Percentiles rank a stretch among this genome's conserved stretches.
These are phyloP conservation scores for Diploptera punctata DNA, from an alignment of 2,888 invertebrate species.

Conservation along the genomic window DNA sequence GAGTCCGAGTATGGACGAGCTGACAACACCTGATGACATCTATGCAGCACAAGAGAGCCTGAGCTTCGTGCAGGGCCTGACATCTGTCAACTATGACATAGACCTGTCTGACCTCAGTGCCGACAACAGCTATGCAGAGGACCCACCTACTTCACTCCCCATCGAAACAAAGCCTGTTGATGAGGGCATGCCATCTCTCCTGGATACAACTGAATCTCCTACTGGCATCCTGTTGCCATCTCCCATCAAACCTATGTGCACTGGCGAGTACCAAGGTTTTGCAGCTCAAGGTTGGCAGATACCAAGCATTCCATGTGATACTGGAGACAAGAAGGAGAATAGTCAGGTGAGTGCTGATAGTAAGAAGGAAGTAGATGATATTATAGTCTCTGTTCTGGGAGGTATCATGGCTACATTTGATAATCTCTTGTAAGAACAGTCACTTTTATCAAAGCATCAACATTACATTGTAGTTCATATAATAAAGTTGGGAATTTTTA, in stretches of 20 bases:
- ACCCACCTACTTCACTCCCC: constrained; percentile 33
- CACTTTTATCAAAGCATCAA: too few species aligned
- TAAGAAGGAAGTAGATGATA: constrained; percentile 31
- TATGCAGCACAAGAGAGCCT: constrained; percentile 50
- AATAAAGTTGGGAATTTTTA: too few species aligned
- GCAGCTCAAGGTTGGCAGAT: constrained; percentile 51
- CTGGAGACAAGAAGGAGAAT: constrained; percentile 45
- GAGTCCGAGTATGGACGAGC: constrained; percentile 62
- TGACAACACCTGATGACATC: constrained; percentile 69
- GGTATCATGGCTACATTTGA: constrained; percentile 41
- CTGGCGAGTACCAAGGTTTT: constrained; percentile 54
- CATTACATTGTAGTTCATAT: too few species aligned
- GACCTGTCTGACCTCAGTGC: constrained; percentile 77
- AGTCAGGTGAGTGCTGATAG: constrained; percentile 22
- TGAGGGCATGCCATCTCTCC: constrained; percentile 41
- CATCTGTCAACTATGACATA: constrained; percentile 76
- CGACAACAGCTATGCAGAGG: constrained; percentile 72
- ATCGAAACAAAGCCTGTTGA: constrained; percentile 22
- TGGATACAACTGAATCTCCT: constrained; percentile 51
- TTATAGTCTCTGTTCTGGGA: constrained; percentile 35
- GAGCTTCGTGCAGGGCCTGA: constrained; percentile 60
- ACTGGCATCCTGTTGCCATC: constrained; percentile 62
- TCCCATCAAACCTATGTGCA: constrained; percentile 60
- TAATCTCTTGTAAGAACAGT: constrained; percentile 35
- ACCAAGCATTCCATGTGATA: constrained; percentile 51